Percentiles rank a stretch among this genome's conserved stretches.
Conservation (phyloP, 37 sponge, comb jelly and placozoan genomes). For the Chondrilla cf. caribensis region DNA sequence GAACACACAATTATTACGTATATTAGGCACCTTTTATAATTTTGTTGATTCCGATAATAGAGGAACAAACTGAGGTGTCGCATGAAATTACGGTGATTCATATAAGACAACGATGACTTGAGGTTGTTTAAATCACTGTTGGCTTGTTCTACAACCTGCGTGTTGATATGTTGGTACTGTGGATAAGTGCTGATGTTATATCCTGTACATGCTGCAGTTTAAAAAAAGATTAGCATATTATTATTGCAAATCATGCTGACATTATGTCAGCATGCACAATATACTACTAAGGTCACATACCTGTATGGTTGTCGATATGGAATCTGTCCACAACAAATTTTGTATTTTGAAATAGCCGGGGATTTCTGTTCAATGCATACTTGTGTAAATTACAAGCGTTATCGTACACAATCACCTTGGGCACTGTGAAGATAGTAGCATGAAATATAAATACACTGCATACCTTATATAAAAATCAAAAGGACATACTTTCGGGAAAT, state of each 20-base stretch:
- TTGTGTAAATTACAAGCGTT: conserved; percentile 40
- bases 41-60: too few relatives aligned
- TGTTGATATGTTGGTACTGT: conserved; percentile 26
- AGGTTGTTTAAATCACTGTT: conserved; percentile 9
- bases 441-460: too few relatives aligned
- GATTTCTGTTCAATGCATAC: conserved; percentile 26
- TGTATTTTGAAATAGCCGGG: conserved; percentile 3
- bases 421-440: conserved; percentile 9
- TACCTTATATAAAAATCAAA: too few relatives aligned
- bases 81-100: conserved; percentile 24
- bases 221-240: neutral
- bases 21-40: too few relatives aligned
- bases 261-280: too few relatives aligned
- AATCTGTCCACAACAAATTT: conserved; percentile 37
- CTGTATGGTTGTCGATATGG: conserved; percentile 42
- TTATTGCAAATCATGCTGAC: too few relatives aligned
- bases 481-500: conserved; percentile 29
- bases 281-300: neutral
- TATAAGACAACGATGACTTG: conserved; percentile 36
- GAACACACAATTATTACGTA: too few relatives aligned
- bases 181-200: conserved; percentile 26
- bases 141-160: conserved; percentile 43
- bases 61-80: neutral
- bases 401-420: conserved; percentile 17
- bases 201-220: conserved; percentile 15